Evolutionary conservation across 2,113 vertebrate species (phyloP).

Genomic region (Emydocephalus ijimae): DNA sequence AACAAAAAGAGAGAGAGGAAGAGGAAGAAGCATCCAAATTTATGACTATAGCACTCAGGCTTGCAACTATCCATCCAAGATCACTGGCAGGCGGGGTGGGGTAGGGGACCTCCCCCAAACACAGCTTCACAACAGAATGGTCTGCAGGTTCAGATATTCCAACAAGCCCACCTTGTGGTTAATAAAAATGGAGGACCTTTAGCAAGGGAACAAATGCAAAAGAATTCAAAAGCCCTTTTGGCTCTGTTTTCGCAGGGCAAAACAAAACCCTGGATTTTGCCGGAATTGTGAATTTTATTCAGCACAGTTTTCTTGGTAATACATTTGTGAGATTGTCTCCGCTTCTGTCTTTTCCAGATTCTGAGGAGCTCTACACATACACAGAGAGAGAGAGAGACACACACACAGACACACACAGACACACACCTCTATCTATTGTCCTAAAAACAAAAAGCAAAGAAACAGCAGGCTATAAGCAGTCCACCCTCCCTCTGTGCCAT

Average conservation of each 20-base stretch:
- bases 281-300: accelerated
- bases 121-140: neutral
- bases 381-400: too few relatives aligned
- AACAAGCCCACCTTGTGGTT: neutral
- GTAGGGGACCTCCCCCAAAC: neutral
- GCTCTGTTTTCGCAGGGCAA: neutral
- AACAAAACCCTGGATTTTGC: neutral
- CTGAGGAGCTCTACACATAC: neutral
- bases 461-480: neutral
- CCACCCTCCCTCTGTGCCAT: neutral
- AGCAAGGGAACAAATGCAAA: neutral
- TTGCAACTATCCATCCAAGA: conserved; percentile 41
- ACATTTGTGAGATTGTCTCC: neutral
- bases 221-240: neutral
- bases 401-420: neutral
- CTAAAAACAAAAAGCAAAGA: neutral
- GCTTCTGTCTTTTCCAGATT: accelerated
- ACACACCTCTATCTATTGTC: neutral
- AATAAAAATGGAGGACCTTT: neutral
- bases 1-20: neutral
- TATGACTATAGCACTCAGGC: conserved; percentile 46
- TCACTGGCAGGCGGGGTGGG: conserved; percentile 1
- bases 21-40: conserved; percentile 15
- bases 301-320: neutral
- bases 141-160: neutral